Base-by-base conservation (phyloP, 2,113 vertebrate genomes). In the Brachyistius frenatus region DNA sequence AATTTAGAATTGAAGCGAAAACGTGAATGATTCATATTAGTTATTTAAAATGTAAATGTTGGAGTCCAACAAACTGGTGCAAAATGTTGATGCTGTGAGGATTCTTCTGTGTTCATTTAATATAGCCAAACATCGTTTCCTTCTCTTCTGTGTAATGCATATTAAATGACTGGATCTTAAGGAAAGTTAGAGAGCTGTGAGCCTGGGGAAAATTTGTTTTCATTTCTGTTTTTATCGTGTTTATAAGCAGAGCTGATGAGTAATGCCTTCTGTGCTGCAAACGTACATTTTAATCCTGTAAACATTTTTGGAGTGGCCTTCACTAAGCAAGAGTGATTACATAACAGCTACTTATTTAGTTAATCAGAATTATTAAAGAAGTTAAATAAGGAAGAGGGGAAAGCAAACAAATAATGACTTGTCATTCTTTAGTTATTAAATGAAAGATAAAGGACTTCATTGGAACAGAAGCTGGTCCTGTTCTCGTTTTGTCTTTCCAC, bases 401-500 rank as follows among this genome's bases (percentile, higher is more conserved):
- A 49, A 37, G 8, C 52, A 57, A 52, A 63, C 52, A 39, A 36
- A 54, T 53, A 13, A 46, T 46, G 41, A 41, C 32, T 81, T 78
- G 72, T 67, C 5, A 58, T 52, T 62, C 23, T 32, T 57, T n/a
- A 55, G 23, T 31, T 76, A 76, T 83, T 53, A 55, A 79, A 57
- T 61, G 57, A 44, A 54, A 47, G 7, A 74, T 66, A 64, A 4
- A 53, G 5, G 47, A 60, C 41, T 58, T 74, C 66, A 77, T 44
- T 64, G 73, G 63, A 33, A 58, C 74, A 67, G 55, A 73, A 54
- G 36, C 35, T 41, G 11, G 37, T 73, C 62, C 49, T 64, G 50
- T 63, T 84, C n/a, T 52, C 72, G 66, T 78, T 85, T 75, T 72
- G 73, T 81, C 23, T 66, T 74, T 70, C 46, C 66, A 73, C 66